A percentile compares a stretch with the other conserved stretches of the same genome.
Evolutionary conservation across 2,113 vertebrate genomes (phyloP).

Genomic region (crab-eating macaque (Macaca fascicularis)): DNA sequence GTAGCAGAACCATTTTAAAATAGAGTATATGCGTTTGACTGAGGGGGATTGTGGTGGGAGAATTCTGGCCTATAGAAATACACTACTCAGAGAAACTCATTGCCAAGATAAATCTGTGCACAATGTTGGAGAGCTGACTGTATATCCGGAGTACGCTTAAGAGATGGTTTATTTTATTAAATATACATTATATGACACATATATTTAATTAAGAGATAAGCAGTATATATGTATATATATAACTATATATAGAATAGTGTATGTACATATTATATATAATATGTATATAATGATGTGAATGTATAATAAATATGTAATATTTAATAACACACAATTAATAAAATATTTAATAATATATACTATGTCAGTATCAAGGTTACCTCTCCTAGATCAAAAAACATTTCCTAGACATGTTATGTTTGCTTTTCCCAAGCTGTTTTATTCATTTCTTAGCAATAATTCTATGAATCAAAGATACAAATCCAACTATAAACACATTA

Average conservation of each 20-base stretch:
- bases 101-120: constrained; percentile 41
- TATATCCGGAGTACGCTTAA: not conserved
- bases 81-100: constrained; percentile 59
- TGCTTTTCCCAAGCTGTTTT: not conserved
- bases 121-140: constrained; percentile 47
- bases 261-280: not conserved
- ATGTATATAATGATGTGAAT: no score
- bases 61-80: constrained; percentile 68
- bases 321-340: not conserved
- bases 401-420: not conserved
- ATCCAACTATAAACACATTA: not conserved
- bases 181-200: no score
- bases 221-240: not conserved
- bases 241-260: not conserved
- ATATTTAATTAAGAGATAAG: not conserved
- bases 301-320: not conserved
- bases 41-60: not conserved
- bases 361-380: not conserved
- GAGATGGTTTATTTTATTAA: not conserved
- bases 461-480: not conserved
- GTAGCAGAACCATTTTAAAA: constrained; percentile 81
- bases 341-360: not conserved
- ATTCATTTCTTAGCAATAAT: not conserved
- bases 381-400: not conserved
- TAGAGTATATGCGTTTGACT: not conserved